These are phyloP conservation scores for Geophilus truncorum DNA, from an alignment of 2,888 invertebrate genomes.

Conservation along the genomic window DNA sequence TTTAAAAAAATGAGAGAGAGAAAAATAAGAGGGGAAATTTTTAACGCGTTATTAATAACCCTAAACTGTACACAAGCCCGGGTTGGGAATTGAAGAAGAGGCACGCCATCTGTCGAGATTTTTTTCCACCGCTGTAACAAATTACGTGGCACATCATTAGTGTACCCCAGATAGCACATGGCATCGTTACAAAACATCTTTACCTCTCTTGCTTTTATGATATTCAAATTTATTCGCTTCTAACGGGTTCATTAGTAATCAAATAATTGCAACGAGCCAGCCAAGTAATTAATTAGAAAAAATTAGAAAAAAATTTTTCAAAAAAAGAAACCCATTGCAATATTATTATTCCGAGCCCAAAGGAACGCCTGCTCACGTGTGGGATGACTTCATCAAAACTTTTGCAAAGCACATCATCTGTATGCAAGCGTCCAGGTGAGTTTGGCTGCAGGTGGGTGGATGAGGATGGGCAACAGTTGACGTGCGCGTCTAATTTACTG, in stretches of 20 bases:
- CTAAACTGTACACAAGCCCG: not conserved
- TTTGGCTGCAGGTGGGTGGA: slow-evolving; percentile 12
- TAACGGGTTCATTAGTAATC: slow-evolving; percentile 27
- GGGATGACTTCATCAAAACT: slow-evolving; percentile 27
- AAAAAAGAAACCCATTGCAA: not conserved
- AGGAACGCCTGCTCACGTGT: slow-evolving; percentile 14
- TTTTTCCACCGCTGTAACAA: not conserved
- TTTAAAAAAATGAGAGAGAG: not conserved
- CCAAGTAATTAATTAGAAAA: not conserved
- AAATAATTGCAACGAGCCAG: slow-evolving; percentile 15
- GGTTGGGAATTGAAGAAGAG: not conserved
- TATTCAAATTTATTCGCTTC: slow-evolving; percentile 20
- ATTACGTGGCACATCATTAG: slow-evolving; percentile 25
- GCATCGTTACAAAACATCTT: slow-evolving; percentile 18
- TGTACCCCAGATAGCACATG: slow-evolving; percentile 14
- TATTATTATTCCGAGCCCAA: not conserved
- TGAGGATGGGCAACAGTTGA: slow-evolving; percentile 10
- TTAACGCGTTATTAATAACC: slow-evolving; percentile 14
- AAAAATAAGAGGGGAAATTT: not conserved
- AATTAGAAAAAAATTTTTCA: not conserved
- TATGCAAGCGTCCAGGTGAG: slow-evolving; percentile 24
- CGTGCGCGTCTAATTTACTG: slow-evolving; percentile 25
- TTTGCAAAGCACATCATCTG: slow-evolving; percentile 13
- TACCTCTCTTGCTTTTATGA: slow-evolving; percentile 8
- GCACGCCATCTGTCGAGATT: slow-evolving; percentile 17